These are phyloP conservation scores for Phrynosoma platyrhinos DNA, from an alignment of 2,113 vertebrate species.

Conservation along the genomic window DNA sequence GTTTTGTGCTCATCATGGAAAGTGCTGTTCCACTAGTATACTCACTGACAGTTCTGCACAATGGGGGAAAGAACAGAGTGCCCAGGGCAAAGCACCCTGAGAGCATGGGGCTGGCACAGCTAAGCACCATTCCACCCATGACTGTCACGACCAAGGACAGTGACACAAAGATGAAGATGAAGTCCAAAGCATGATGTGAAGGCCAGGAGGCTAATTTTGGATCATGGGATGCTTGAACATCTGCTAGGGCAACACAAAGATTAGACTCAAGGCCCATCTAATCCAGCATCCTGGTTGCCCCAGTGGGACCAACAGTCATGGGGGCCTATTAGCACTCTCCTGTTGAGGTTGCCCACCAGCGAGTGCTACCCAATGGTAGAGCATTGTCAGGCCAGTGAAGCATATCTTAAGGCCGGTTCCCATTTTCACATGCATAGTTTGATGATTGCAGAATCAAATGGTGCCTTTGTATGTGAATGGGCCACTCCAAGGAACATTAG, in stretches of 20 bases:
- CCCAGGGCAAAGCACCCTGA: not conserved
- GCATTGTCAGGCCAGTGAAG: not conserved
- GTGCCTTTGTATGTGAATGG: not conserved
- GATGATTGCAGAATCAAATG: not conserved
- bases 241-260: not conserved
- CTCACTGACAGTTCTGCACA: not conserved
- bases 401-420: not conserved
- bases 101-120: not conserved
- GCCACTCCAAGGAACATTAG: no score
- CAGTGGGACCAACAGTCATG: no score
- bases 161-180: not conserved
- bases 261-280: not conserved
- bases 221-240: not conserved
- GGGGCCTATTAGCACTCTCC: not conserved
- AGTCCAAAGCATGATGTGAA: not conserved
- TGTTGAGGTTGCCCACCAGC: not conserved
- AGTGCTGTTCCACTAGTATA: not conserved
- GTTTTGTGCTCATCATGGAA: not conserved
- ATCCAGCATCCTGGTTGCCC: not conserved
- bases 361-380: no score
- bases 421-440: not conserved
- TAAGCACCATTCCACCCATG: no score
- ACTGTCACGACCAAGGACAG: not conserved
- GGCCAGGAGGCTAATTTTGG: not conserved
- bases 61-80: not conserved